Base-by-base conservation (phyloP, 2,113 vertebrate species). In the Centropristis striata region DNA sequence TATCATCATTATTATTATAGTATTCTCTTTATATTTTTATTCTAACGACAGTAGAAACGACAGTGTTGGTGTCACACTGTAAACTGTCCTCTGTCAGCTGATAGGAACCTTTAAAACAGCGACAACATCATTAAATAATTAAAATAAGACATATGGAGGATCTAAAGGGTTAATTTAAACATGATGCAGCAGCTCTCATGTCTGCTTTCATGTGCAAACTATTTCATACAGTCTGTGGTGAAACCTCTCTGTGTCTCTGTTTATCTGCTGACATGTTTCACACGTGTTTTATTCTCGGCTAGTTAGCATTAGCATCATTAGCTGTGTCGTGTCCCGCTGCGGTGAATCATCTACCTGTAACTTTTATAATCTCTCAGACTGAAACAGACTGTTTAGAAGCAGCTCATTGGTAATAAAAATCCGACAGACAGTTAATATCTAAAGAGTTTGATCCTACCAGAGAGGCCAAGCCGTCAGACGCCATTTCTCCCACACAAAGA, bases 381-480 rank as follows among this genome's bases (percentile, higher is more conserved):
- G 28, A 2, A 3, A 11, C 11, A 5, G 16, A 41, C 18, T 41
- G 8, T 42, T 2, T 7, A 2, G 11, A 2, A 9, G 3, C 27
- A 0, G 20, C 10, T 81, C 25, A 10, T 16, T 13, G 0, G 23
- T 12, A 4, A 47, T 12, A 4, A 47, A 47, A 54, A 3, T 1
- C 2, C 4, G 2, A 18, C 21, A 21, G 1, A 54, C 2, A 8
- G 2, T 0, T 3, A 25, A 15, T 0, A 3, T 8, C n/a, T n/a
- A n/a, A n/a, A 55, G 15, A 3, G 8, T 57, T 37, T 1, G n/a
- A 18, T 2, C 32, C 83, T 87, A 95, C 94, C 95, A 95, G 78
- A 84, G 94, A 87, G 0, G 93, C 80, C 8, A 94, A 69, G 41
- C 76, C 87, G 18, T 86, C 78, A 10, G 89, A 80, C 81, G 90